These are phyloP conservation scores for Lindbergichthys nudifrons DNA, from an alignment of 2,797 vertebrate genomes.

Conservation along the genomic window DNA sequence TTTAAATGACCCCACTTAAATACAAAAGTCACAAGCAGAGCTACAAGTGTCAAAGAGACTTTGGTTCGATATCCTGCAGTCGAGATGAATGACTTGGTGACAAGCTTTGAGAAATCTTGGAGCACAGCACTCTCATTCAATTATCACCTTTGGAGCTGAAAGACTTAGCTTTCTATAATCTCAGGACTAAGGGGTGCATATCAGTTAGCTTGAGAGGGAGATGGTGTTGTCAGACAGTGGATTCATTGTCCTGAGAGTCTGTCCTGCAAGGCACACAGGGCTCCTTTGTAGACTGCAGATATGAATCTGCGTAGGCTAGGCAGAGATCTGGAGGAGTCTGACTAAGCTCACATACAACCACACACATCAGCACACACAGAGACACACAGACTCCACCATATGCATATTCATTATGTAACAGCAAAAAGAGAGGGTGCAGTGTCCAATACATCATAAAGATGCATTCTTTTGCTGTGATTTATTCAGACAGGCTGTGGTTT, in stretches of 20 bases:
- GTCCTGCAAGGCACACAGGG: slow-evolving; percentile 75
- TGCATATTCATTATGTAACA: slow-evolving; percentile 76
- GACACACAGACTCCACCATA: slow-evolving; percentile 50
- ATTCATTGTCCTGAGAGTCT: slow-evolving; percentile 77
- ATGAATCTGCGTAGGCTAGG: slow-evolving; percentile 80
- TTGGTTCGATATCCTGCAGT: slow-evolving; percentile 22
- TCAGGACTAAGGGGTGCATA: slow-evolving; percentile 52
- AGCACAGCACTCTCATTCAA: slow-evolving; percentile 37
- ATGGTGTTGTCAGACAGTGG: slow-evolving; percentile 76
- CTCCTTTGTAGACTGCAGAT: slow-evolving; percentile 80
- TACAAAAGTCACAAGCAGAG: slow-evolving; percentile 10
- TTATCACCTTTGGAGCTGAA: slow-evolving; percentile 62
- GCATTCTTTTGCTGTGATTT: slow-evolving; percentile 54
- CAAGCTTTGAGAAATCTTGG: slow-evolving; percentile 38
- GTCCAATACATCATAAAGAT: slow-evolving; percentile 55
- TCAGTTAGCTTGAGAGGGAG: slow-evolving; percentile 66
- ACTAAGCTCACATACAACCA: slow-evolving; percentile 75
- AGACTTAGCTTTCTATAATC: slow-evolving; percentile 52
- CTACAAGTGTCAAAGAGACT: slow-evolving; percentile 12
- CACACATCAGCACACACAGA: slow-evolving; percentile 62
- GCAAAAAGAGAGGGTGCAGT: slow-evolving; percentile 53
- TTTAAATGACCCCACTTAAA: neutral
- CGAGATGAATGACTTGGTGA: slow-evolving; percentile 30
- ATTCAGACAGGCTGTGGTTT: slow-evolving; percentile 29
- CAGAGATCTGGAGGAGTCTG: slow-evolving; percentile 78